Conservation (phyloP, 2,797 vertebrate species). For the Rhinella marina region DNA sequence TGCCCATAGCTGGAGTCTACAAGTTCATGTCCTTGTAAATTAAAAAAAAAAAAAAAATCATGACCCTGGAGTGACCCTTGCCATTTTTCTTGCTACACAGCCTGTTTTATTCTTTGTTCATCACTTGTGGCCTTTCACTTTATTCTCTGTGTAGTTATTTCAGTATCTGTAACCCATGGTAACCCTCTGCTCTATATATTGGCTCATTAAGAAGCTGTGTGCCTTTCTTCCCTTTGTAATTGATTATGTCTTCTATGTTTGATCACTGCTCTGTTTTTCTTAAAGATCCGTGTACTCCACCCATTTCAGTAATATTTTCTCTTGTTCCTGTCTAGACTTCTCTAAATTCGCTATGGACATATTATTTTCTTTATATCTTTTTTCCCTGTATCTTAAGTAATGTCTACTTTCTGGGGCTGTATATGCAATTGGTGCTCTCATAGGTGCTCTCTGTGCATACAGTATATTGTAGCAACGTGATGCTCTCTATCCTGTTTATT, state of each 20-base stretch:
- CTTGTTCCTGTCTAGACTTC: not conserved
- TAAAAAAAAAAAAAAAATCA: conserved; percentile 4
- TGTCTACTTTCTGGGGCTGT: not conserved
- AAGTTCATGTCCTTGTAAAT: conserved; percentile 22
- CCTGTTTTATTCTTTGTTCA: conserved; percentile 11
- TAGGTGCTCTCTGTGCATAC: not conserved
- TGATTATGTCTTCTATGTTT: conserved; percentile 21
- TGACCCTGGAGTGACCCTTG: not conserved
- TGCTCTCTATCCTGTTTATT: not conserved
- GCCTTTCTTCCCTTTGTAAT: conserved; percentile 33
- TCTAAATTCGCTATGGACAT: not conserved
- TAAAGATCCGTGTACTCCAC: not conserved
- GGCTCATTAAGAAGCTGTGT: conserved; percentile 23
- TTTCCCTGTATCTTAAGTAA: not conserved
- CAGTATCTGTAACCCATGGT: conserved; percentile 29
- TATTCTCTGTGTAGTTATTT: conserved; percentile 23
- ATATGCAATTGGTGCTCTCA: not conserved
- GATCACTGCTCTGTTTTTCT: conserved; percentile 12
- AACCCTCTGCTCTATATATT: not conserved
- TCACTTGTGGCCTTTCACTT: conserved; percentile 14
- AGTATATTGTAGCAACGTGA: not conserved
- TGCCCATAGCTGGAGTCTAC: not conserved
- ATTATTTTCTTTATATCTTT: not conserved
- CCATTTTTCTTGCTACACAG: conserved; percentile 7
- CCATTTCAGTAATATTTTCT: not conserved